phyloP scores from a whole-genome alignment of 2,888 invertebrate genomes.

The Synergus laeviventris region DNA sequence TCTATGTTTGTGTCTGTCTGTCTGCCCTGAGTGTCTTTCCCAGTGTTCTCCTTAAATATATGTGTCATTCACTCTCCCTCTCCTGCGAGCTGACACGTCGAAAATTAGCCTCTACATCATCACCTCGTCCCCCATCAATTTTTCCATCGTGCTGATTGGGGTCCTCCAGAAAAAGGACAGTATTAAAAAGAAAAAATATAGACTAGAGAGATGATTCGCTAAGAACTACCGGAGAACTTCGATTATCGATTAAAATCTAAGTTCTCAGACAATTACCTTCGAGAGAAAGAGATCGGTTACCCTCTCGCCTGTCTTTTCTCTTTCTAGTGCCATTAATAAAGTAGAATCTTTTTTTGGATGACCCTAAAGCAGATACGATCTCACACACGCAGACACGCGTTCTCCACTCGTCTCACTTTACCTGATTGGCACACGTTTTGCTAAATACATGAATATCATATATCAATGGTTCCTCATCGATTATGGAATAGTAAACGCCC shows the following conservation, averaged over 20 bases:
- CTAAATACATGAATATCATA: constrained; percentile 69
- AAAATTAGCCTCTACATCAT: not conserved
- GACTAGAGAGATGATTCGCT: too few relatives aligned
- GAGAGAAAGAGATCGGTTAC: too few relatives aligned
- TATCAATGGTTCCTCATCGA: constrained; percentile 73
- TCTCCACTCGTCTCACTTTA: constrained; percentile 61
- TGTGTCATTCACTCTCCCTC: constrained; percentile 43
- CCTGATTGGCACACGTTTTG: constrained; percentile 69
- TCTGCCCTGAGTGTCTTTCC: constrained; percentile 73
- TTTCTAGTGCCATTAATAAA: too few relatives aligned
- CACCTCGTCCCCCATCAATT: not conserved
- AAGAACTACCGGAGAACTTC: too few relatives aligned
- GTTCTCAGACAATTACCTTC: too few relatives aligned
- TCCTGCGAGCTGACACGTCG: constrained; percentile 55
- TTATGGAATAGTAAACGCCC: constrained; percentile 66
- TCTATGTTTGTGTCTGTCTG: constrained; percentile 68
- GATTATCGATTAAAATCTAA: too few relatives aligned
- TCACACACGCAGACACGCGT: constrained; percentile 51
- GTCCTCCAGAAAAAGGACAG: not conserved
- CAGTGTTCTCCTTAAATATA: constrained; percentile 61
- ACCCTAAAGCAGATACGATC: not conserved
- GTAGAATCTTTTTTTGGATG: not conserved
- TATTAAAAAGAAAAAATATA: too few relatives aligned
- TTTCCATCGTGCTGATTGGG: not conserved
- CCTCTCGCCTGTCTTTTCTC: too few relatives aligned